Evolutionary conservation across 2,113 vertebrate genomes (phyloP).

Genomic region (Phalacrocorax brasilianus): DNA sequence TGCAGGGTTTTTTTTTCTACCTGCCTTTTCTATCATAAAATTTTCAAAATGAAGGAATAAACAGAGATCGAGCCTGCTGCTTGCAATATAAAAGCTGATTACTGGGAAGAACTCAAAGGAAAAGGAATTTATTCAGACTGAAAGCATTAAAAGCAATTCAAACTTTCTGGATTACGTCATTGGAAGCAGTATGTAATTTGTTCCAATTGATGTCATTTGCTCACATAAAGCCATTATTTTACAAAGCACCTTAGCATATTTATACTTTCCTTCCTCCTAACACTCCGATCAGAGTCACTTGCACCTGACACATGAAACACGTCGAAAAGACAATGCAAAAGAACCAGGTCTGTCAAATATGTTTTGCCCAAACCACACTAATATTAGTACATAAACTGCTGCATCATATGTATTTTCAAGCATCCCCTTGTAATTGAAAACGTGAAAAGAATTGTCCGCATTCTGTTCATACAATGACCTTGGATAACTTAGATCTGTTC

Average conservation of each 20-base stretch:
- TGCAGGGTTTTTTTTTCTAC: background rate
- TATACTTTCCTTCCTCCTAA: background rate
- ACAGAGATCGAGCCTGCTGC: background rate
- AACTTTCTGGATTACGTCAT: slow-evolving; percentile 36
- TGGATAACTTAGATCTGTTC: slow-evolving; percentile 37
- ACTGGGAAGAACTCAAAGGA: background rate
- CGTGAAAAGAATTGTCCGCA: background rate
- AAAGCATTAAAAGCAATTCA: slow-evolving; percentile 26
- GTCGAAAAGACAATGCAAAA: background rate
- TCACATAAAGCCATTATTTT: slow-evolving; percentile 35
- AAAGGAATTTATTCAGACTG: slow-evolving; percentile 17
- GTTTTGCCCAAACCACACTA: background rate
- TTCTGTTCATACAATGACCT: slow-evolving; percentile 19
- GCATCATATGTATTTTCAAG: background rate
- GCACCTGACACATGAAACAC: background rate
- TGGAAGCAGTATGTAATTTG: slow-evolving; percentile 38
- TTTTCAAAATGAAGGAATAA: background rate
- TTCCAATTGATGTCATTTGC: slow-evolving; percentile 49
- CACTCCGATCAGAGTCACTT: background rate
- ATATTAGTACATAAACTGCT: background rate
- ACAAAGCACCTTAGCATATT: slow-evolving; percentile 29
- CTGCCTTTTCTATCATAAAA: background rate
- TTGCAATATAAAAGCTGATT: background rate
- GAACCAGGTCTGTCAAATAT: background rate
- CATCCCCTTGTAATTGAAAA: background rate